These are phyloP conservation scores for Saxidomus purpurata DNA, from an alignment of 1,140 invertebrate genomes.

Conservation along the genomic window DNA sequence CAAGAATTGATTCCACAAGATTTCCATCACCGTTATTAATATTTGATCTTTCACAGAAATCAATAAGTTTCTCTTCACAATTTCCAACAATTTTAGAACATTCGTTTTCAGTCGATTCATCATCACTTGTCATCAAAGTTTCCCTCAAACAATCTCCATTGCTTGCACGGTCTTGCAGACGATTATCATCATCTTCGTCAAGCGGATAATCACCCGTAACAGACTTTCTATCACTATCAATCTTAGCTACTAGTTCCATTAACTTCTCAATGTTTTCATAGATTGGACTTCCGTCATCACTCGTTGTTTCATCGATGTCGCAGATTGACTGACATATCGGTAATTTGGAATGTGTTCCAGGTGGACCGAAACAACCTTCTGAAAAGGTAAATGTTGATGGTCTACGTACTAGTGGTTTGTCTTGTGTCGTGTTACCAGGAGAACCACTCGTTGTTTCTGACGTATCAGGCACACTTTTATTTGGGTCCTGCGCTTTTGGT, in stretches of 20 bases:
- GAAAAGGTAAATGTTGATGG: constrained; percentile 61
- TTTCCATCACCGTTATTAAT: not conserved
- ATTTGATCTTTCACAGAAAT: not conserved
- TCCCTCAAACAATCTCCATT: not conserved
- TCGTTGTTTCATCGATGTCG: constrained; percentile 8
- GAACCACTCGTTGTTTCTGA: not conserved
- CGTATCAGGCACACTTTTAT: not conserved
- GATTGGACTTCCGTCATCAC: constrained; percentile 7
- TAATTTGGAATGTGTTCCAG: not conserved
- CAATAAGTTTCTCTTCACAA: not conserved
- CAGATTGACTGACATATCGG: not conserved
- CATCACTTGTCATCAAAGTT: not conserved
- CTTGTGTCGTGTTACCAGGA: not conserved
- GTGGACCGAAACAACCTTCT: constrained; percentile 6
- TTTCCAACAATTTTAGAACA: not conserved
- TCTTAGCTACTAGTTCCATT: constrained; percentile 55
- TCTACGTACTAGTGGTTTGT: not conserved
- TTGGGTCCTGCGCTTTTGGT: constrained; percentile 51
- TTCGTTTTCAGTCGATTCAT: not conserved
- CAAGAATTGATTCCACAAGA: not conserved
- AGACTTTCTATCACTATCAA: not conserved
- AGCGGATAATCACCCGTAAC: not conserved
- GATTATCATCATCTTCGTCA: not conserved
- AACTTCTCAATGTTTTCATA: constrained; percentile 56
- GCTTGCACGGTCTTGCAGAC: not conserved